Evolutionary conservation across 1,140 invertebrate species (phyloP).

Genomic region (Zeugodacus cucurbitae): DNA sequence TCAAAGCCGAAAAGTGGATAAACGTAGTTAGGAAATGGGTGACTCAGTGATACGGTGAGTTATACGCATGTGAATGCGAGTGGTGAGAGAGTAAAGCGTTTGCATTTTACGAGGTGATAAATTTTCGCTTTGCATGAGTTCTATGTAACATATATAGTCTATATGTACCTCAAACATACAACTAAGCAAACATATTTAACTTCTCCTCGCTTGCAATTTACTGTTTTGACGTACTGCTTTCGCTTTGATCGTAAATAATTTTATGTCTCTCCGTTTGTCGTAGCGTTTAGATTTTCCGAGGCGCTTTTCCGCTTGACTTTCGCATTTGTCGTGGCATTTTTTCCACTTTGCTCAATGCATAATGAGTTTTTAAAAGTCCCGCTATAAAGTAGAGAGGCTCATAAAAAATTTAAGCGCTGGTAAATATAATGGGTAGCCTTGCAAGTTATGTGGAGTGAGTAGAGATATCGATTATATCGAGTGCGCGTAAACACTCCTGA

Average conservation of each 20-base stretch:
- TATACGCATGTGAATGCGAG: neutral
- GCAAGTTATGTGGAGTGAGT: neutral
- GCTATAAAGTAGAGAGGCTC: slow-evolving; percentile 2
- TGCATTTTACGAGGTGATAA: slow-evolving; percentile 43
- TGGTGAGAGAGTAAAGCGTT: neutral
- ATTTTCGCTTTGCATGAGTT: neutral
- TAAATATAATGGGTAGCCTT: neutral
- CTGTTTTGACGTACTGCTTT: slow-evolving; percentile 24
- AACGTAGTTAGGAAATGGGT: neutral
- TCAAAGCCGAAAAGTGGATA: slow-evolving; percentile 23
- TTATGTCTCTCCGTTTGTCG: neutral
- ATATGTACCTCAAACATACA: neutral
- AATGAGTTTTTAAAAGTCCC: slow-evolving; percentile 28
- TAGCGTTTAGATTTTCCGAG: neutral
- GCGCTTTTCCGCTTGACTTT: neutral
- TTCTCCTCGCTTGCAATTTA: neutral
- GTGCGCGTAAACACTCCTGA: neutral
- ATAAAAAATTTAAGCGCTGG: neutral
- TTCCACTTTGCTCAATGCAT: neutral
- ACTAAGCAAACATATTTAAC: neutral
- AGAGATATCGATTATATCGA: neutral
- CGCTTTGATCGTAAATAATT: slow-evolving; percentile 36
- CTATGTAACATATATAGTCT: neutral
- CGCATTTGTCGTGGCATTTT: neutral
- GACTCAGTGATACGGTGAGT: neutral